Base-by-base conservation (phyloP, 2,888 invertebrate genomes). In the Lasioglossum zephyrum region DNA sequence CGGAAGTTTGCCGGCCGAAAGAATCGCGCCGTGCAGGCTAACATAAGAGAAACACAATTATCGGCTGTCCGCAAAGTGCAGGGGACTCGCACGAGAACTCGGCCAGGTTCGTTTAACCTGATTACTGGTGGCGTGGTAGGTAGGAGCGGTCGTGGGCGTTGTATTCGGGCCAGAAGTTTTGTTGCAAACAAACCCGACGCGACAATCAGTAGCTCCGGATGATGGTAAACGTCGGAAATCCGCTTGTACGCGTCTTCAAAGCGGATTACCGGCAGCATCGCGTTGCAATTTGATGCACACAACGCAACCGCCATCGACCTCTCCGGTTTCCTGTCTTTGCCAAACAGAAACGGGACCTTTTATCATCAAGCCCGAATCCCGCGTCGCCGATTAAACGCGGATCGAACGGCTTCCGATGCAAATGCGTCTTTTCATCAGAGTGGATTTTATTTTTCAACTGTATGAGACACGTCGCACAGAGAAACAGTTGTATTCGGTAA, bases 111-210 rank as follows among this genome's bases (percentile, higher is more conserved):
- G 73, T 73, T 82, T 84, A 87, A 89, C 81, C 74, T 84, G 86
- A 88, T 89, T 88, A 82, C 60, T 63, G 74, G 18, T 36, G 80
- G 70, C 11, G 60, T 39, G 41, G 72, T 39, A 49, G 60, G 26
- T 26, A n/a, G 57, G 0, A 13, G 60, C 39, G 31, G 78, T 74
- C 49, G n/a, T 73, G 26, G 77, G 73, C 76, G 85, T 88, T 86
- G 87, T 89, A 79, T 88, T 84, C 88, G 77, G 89, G 84, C 74
- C 77, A 57, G 77, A 69, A 82, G 73, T 88, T 86, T 86, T 75
- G 89, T 88, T 60, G 81, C 84, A 74, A 89, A 82, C 83, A 82
- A 84, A 80, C 49, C 60, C 60, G 22, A 41, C 75, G 70, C 63
- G 75, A 63, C 76, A 77, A 81, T 78, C 77, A 60, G 57, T 39